Base-by-base conservation (phyloP, 1,140 invertebrate genomes). In the Zaprionus inermis region DNA sequence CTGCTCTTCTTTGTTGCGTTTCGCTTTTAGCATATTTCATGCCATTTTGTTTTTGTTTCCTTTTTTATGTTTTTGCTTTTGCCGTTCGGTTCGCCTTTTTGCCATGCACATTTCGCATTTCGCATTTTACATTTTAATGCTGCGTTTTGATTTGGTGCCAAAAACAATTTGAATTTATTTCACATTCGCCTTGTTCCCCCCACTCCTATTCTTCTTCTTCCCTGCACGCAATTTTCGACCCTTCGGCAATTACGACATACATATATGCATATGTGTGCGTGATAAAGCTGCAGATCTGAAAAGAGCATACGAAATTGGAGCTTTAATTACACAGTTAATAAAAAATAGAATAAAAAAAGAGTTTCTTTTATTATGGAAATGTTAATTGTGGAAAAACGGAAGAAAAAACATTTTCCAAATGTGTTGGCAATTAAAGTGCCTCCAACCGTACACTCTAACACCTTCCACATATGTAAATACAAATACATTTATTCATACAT, bases 101-200 rank as follows among this genome's bases (percentile, higher is more conserved):
- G 74, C 65, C 44, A 52, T 70, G 73, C 44, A 51, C 65, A 44
- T 44, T 44, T 44, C 38, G 7, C 38, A 44, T 44, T 44, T 44
- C 38, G 38, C 7, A 70, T 78, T 81, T 84, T 46, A 61, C 69
- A 74, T 86, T 82, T 79, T 85, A 81, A 78, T 81, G 67, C 66
- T 58, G 67, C 69, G 76, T 86, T 86, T 88, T 86, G 82, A 86
- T 86, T 86, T 88, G 78, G 85, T 86, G 82, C 82, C 82, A 86
- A 88, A 88, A 86, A 79, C 82, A 82, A 86, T 82, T 82, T 76
- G 82, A 88, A 86, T 86, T 86, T 82, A 85, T 85, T 85, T 81
- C 52, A 46, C 57, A 52, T 65, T 64, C n/a, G 59, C 32, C 54
- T 32, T 34, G 46, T 22, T 68, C 24, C 20, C 46, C 41, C 28